A percentile compares a stretch with the other conserved stretches of the same genome.
Conservation (phyloP, 1,140 invertebrate species). For the Frieseomelitta varia region DNA sequence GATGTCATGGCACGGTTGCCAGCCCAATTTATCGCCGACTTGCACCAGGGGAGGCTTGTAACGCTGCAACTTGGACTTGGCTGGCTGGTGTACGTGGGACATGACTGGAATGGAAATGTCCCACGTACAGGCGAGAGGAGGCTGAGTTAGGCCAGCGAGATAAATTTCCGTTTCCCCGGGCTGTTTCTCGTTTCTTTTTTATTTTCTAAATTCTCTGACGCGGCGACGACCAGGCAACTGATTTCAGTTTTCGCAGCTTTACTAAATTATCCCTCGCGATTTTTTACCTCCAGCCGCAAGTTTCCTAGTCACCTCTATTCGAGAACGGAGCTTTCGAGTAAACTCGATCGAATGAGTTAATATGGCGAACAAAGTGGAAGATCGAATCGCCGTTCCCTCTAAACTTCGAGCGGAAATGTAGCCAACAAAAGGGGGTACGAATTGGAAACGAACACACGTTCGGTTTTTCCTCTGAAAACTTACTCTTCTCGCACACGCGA, state of each 20-base stretch:
- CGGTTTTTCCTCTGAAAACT: background rate
- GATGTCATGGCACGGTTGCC: background rate
- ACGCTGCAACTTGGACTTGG: too few relatives aligned
- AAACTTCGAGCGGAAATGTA: background rate
- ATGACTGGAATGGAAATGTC: background rate
- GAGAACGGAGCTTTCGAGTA: too few relatives aligned
- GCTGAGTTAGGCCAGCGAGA: background rate
- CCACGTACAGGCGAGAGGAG: too few relatives aligned
- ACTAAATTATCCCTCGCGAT: too few relatives aligned
- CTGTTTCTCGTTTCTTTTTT: background rate
- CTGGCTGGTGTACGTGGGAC: background rate
- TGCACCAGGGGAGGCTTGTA: background rate
- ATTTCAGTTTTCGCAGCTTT: background rate
- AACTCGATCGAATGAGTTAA: background rate
- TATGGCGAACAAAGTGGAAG: background rate
- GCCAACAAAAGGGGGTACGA: background rate
- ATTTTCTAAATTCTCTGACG: background rate
- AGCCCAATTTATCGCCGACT: conserved; percentile 7
- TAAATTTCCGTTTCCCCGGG: background rate
- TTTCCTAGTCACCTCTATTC: too few relatives aligned
- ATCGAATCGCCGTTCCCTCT: background rate
- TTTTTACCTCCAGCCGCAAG: too few relatives aligned
- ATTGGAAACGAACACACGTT: background rate
- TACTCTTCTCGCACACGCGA: background rate
- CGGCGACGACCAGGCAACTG: background rate